phyloP scores from a whole-genome alignment of 2,888 invertebrate genomes.

The Diloba caeruleocephala region DNA sequence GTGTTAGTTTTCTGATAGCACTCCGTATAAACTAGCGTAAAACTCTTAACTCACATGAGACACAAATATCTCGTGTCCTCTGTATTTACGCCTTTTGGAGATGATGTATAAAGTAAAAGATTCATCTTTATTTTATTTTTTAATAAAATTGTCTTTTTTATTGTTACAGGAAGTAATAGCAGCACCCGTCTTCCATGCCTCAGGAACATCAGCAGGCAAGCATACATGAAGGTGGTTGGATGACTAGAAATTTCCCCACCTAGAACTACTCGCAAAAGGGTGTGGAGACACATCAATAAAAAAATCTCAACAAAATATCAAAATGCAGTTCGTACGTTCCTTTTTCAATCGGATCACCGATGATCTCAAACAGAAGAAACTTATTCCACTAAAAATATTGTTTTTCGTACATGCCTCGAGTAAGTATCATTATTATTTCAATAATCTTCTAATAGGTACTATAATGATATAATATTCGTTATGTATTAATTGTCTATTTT shows the following conservation, averaged over 20 bases:
- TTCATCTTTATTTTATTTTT: too few relatives aligned
- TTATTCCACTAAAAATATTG: constrained; percentile 92
- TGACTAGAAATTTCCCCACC: constrained; percentile 75
- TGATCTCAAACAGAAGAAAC: constrained; percentile 92
- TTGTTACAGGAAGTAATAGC: constrained; percentile 68
- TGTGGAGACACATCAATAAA: constrained; percentile 9
- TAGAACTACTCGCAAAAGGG: constrained; percentile 48
- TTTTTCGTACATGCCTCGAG: constrained; percentile 94
- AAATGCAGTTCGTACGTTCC: constrained; percentile 89
- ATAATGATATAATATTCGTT: too few relatives aligned
- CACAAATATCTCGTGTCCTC: constrained; percentile 1
- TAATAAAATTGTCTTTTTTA: background rate
- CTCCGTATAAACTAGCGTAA: background rate
- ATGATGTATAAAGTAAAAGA: too few relatives aligned
- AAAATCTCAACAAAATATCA: constrained; percentile 57
- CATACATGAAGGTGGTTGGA: constrained; percentile 72
- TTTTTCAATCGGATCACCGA: constrained; percentile 91
- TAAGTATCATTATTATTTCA: constrained; percentile 80
- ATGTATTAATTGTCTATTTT: too few relatives aligned
- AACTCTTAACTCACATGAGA: background rate
- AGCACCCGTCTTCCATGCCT: constrained; percentile 77
- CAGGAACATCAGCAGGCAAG: constrained; percentile 64
- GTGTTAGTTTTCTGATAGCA: constrained; percentile 30
- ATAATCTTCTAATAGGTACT: background rate
- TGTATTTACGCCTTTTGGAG: too few relatives aligned